Evolutionary conservation across 2,888 invertebrate genomes (phyloP).

Genomic region (Disparrhopalites patrizii): DNA sequence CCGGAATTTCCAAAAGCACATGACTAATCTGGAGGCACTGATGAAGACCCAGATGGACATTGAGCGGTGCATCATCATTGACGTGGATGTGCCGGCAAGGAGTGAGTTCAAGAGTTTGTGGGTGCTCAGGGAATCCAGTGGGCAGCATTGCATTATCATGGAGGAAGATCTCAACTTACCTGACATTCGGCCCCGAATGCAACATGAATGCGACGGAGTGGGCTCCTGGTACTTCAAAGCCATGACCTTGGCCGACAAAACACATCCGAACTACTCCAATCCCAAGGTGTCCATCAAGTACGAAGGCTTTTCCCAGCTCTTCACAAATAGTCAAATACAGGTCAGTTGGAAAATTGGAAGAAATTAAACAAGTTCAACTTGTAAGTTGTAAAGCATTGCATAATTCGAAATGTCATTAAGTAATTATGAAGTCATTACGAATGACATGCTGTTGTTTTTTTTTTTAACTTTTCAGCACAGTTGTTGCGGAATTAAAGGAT

Average conservation of each 20-base stretch:
- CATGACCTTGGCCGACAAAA: neutral
- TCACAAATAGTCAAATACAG: neutral
- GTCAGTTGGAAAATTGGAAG: neutral
- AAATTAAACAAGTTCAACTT: neutral
- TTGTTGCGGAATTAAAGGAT: neutral
- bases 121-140: neutral
- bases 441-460: too few species aligned
- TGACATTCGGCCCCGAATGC: constrained; percentile 13
- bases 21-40: neutral
- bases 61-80: constrained; percentile 7
- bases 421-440: neutral
- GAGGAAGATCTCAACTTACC: neutral
- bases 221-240: constrained; percentile 1
- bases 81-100: neutral
- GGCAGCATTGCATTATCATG: neutral
- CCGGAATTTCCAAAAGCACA: neutral
- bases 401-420: neutral
- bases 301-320: neutral
- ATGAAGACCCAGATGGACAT: neutral
- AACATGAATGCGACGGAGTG: constrained; percentile 1
- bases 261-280: neutral
- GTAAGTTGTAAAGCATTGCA: neutral
- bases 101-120: neutral
- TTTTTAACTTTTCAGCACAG: neutral
- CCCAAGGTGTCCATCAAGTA: neutral